Base-by-base conservation (phyloP, 1,140 invertebrate genomes). In the Aphidius ervi region DNA sequence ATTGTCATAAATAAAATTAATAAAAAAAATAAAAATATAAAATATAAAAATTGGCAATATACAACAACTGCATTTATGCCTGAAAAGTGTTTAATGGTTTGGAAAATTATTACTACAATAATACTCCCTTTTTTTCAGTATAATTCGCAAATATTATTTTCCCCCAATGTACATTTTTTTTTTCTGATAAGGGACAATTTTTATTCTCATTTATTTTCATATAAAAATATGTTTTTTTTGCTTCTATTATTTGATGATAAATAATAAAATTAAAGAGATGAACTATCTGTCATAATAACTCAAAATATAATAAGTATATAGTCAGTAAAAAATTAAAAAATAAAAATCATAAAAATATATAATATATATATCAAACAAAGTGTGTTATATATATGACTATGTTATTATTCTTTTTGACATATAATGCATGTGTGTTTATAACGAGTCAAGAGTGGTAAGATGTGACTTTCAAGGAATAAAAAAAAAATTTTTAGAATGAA, bases 41-140 rank as follows among this genome's bases (percentile, higher is more conserved):
- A 60, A 59, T 59, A 42, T 45, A 42, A 9, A 45, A 20, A 55
- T 60, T 62, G 66, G 65, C 66, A 63, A 61, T 47, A 63, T 60
- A 46, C 55, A 65, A 65, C 62, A 57, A 63, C 52, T 31, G 4
- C 23, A 31, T 31, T 31, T 31, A 31, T 31, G 23, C 23, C 23
- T 31, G 2, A 59, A 58, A 48, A 58, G 43, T 62, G 42, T 58
- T 58, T 67, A 67, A 67, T 67, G 66, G 63, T 9, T 42, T 54
- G 59, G 66, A 65, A 67, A 67, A 67, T 67, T 67, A 67, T 67
- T 65, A 67, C 62, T 62, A 63, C 16, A 16, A 16, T 16, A 16
- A 16, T 63, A 61, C 63, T 62, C 67, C 67, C 60, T 58, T 63
- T 45, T 45, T 50, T 66, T 56, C 37, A 37, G 52, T 54, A 40